A percentile compares a stretch with the other conserved stretches of the same genome.
These are phyloP conservation scores for Podarcis cretensis DNA, from an alignment of 2,113 vertebrate species.

Conservation along the genomic window DNA sequence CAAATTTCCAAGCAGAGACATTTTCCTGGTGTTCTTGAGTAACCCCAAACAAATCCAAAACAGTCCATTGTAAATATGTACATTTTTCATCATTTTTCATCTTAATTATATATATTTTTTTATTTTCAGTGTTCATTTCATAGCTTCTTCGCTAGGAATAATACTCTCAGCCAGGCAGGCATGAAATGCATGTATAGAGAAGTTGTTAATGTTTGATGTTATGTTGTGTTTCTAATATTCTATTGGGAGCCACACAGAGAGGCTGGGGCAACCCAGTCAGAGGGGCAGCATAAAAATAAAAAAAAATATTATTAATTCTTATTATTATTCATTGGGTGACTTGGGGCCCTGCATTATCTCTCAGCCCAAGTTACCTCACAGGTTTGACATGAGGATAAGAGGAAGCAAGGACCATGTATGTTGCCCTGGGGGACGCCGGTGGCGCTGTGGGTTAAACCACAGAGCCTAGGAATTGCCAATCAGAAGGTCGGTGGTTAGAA, in stretches of 20 bases:
- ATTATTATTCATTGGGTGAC: neutral
- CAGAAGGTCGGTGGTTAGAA: too few species aligned
- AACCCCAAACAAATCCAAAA: neutral
- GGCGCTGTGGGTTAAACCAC: too few species aligned
- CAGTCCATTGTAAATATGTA: neutral
- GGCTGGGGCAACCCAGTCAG: too few species aligned
- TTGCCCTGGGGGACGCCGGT: neutral
- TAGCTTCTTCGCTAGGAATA: slow-evolving; percentile 16
- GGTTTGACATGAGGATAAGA: neutral
- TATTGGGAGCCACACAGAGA: too few species aligned
- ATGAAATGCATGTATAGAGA: too few species aligned
- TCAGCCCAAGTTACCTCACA: neutral
- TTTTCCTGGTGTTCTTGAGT: neutral
- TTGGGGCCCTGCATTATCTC: neutral
- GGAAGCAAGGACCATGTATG: neutral
- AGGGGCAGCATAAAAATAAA: too few species aligned
- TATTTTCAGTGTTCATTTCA: slow-evolving; percentile 50
- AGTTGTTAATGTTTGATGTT: too few species aligned
- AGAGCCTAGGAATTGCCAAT: too few species aligned
- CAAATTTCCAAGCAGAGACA: slow-evolving; percentile 1
- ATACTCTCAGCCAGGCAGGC: neutral
- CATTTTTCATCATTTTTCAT: slow-evolving; percentile 31
- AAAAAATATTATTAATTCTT: too few species aligned
- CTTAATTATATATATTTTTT: slow-evolving; percentile 32
- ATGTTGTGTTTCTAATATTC: too few species aligned